Evolutionary conservation across 2,888 invertebrate species (phyloP), one percentile per base, ranked within the genome.

Genomic region (Platycheirus rosarum): DNA sequence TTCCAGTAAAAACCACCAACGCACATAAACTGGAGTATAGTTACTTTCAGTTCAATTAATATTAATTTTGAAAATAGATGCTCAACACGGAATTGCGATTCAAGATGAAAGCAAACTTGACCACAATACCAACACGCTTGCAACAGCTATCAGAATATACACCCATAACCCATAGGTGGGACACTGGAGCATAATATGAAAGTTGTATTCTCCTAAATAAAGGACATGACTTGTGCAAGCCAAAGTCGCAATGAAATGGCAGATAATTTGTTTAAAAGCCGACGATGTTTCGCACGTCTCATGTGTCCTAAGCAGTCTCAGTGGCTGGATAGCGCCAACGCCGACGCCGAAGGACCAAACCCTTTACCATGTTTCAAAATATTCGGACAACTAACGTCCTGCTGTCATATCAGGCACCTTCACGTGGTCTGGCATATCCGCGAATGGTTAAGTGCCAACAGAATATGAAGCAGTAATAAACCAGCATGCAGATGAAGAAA

Each of bases 181-280:
- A n/a, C n/a, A n/a, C n/a, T n/a, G n/a, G n/a, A n/a, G n/a, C n/a
- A n/a, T n/a, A n/a, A n/a, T n/a, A n/a, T n/a, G n/a, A n/a, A n/a
- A n/a, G n/a, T n/a, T n/a, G n/a, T n/a, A n/a, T n/a, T n/a, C n/a
- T n/a, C n/a, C n/a, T n/a, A n/a, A n/a, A n/a, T 23, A 42, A 44
- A 62, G 53, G 51, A 66, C 66, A 42, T 65, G 66, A 66, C 60
- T n/a, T 53, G 65, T 68, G 65, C 35, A 40, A 40, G 53, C 75
- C 60, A 51, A 80, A 65, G 65, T 75, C 80, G 62, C 80, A 55
- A 42, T 23, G 68, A 73, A 82, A 68, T 77, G 77, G 77, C 63
- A 82, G 77, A 77, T 82, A 77, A 73, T 82, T 82, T 77, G 82
- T 77, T 77, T 63, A 76, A 82, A 82, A 65, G 77, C 68, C 77